Percentiles rank a stretch among this genome's conserved stretches.
Conservation (phyloP, 2,113 vertebrate species). For the Ceratotherium simum region DNA sequence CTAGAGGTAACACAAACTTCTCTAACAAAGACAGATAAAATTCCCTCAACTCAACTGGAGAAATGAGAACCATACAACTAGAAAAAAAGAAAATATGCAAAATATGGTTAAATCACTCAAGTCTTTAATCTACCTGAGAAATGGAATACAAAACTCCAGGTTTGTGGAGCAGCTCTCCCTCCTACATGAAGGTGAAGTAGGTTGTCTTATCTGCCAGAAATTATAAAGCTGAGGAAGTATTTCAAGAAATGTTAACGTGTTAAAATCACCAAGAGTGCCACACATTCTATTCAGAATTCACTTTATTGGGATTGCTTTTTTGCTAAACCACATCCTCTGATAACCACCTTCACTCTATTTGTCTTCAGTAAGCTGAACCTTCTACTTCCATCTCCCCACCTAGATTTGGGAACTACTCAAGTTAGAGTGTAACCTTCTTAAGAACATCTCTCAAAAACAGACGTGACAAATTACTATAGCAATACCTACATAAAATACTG, state of each 20-base stretch:
- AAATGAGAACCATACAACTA: conserved; percentile 28
- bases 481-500: not conserved
- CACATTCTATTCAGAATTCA: not conserved
- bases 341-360: not conserved
- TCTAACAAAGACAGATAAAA: conserved; percentile 61
- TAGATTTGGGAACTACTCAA: not conserved
- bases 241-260: not conserved
- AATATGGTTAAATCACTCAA: not conserved
- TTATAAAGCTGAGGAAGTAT: not conserved
- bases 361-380: not conserved
- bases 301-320: not conserved
- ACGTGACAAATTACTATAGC: not conserved
- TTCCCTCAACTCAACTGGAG: not conserved
- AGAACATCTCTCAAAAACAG: not conserved
- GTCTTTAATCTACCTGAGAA: conserved; percentile 23
- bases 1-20: conserved; percentile 47
- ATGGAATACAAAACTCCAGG: not conserved
- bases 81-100: not conserved
- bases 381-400: not conserved
- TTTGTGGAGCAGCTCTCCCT: not conserved
- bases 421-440: not conserved
- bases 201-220: not conserved
- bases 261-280: not conserved
- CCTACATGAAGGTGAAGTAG: not conserved
- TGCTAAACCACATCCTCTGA: not conserved